phyloP scores from a whole-genome alignment of 1,140 invertebrate genomes.

The Euglossa dilemma region DNA sequence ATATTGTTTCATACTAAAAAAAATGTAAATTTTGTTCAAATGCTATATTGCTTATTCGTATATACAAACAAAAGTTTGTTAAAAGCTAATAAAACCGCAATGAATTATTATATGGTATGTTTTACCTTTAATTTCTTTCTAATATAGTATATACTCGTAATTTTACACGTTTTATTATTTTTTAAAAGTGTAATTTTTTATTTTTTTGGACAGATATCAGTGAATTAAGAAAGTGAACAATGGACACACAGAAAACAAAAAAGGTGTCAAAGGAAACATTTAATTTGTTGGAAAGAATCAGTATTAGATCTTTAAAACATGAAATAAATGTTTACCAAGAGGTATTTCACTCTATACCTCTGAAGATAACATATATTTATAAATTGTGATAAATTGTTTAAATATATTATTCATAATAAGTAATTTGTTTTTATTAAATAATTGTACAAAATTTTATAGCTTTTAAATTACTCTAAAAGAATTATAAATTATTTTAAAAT shows the following conservation, averaged over 20 bases:
- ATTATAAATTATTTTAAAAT: not conserved
- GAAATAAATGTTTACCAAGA: not conserved
- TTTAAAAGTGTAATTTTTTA: not conserved
- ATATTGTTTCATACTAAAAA: not conserved
- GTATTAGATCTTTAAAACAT: not conserved
- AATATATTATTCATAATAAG: not conserved
- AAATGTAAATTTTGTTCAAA: slow-evolving; percentile 7
- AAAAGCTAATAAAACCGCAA: not conserved
- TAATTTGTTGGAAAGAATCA: not conserved
- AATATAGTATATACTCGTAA: not conserved
- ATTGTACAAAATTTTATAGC: slow-evolving; percentile 19
- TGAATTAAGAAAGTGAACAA: slow-evolving; percentile 7
- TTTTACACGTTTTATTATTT: not conserved
- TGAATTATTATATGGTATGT: not conserved
- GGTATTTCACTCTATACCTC: slow-evolving; percentile 6
- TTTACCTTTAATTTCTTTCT: not conserved
- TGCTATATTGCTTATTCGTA: not conserved
- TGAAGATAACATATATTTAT: not conserved
- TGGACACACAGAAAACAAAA: not conserved
- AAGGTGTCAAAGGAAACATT: not conserved
- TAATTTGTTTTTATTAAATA: not conserved
- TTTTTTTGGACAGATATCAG: not conserved
- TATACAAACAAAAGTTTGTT: not conserved
- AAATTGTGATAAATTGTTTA: slow-evolving; percentile 7
- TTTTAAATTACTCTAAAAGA: not conserved